Base-by-base conservation (phyloP, 2,113 vertebrate genomes). In the Xiphorhynchus elegans region DNA sequence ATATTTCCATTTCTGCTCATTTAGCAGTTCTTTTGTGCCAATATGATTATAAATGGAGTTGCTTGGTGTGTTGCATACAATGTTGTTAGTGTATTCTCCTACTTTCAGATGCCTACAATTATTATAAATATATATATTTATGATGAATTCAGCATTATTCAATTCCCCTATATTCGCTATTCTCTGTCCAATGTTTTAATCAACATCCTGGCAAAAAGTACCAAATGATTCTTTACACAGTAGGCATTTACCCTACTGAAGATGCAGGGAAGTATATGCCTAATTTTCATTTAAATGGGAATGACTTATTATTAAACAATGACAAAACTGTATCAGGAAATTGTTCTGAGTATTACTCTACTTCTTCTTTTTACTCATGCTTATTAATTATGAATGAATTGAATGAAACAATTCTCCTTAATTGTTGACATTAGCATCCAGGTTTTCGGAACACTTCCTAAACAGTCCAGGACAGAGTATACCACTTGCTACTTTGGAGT, bases 371-470 rank as follows among this genome's bases (percentile, higher is more conserved):
- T 73, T 24, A 80, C 81, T 88, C 59, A 68, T 83, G 12, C 8
- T 21, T 87, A 28, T 72, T 89, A 84, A 84, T 78, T 72, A 11
- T 31, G 62, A 84, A 6, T 33, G 13, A 91, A 62, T 35, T 52
- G n/a, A 91, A 58, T 46, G 31, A 73, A 63, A 2, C 17, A 90
- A 53, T 74, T 90, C 62, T 23, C 18, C 75, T 86, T 62, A 90
- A 92, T 16, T 74, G 37, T 75, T 89, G 42, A 24, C 13, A 16
- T 74, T 90, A 84, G 39, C 47, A 87, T 25, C 10, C 31, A 74
- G 52, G 29, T 91, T 95, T 93, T 90, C 75, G 92, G 94, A 91
- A 87, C 47, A 19, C 82, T 97, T 97, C 75, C 37, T 26, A 63
- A 82, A 75, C 17, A 62, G 23, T 89, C 69, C 59, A 66, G 53